Evolutionary conservation across 2,888 invertebrate genomes (phyloP).

Genomic region (Caenorhabditis virilis): DNA sequence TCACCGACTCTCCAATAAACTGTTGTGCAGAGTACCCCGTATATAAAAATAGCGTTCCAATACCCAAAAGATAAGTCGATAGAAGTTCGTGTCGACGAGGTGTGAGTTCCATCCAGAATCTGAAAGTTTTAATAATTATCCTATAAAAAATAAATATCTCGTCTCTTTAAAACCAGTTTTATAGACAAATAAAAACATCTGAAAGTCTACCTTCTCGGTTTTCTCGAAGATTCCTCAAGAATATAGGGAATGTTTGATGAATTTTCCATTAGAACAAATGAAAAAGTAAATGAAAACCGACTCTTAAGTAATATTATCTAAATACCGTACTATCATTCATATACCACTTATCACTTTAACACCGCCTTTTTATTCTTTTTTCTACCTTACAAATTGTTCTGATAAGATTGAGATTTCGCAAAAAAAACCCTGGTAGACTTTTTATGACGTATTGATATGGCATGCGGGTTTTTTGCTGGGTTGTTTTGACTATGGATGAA

Average conservation of each 20-base stretch:
- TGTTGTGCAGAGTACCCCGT: conserved; percentile 39
- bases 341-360: not conserved
- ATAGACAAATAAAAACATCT: not conserved
- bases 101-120: conserved; percentile 41
- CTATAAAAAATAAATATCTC: not conserved
- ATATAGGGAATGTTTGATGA: conserved; percentile 33
- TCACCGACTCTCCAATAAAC: conserved; percentile 43
- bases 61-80: conserved; percentile 35
- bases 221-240: conserved; percentile 18
- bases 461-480: no score
- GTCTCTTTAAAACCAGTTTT: not conserved
- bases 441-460: no score
- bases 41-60: conserved; percentile 47
- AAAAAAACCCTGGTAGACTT: no score
- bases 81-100: conserved; percentile 49
- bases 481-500: no score
- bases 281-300: not conserved
- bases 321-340: not conserved
- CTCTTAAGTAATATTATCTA: not conserved
- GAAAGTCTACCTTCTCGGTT: not conserved
- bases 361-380: conserved; percentile 1
- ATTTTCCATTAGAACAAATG: no score
- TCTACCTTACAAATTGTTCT: no score
- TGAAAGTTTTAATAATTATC: no score
- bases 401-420: no score